Evolutionary conservation across 1,140 invertebrate species (phyloP).

Genomic region (Thaumetopoea pityocampa): DNA sequence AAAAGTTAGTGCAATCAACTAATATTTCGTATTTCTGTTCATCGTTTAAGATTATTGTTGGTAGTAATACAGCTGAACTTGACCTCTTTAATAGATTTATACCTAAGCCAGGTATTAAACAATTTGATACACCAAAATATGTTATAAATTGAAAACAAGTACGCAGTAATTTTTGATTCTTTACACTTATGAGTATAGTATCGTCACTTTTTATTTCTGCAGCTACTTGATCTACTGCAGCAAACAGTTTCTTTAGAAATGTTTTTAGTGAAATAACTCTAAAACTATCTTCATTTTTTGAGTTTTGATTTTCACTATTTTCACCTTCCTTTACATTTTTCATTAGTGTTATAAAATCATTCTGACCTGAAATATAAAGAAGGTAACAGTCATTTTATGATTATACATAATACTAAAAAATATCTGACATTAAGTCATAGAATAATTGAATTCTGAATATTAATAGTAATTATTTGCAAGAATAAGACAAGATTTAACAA

Average conservation of each 20-base stretch:
- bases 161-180: conserved; percentile 76
- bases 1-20: conserved; percentile 48
- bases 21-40: conserved; percentile 62
- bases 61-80: conserved; percentile 30
- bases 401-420: no score
- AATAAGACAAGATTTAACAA: no score
- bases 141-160: conserved; percentile 77
- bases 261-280: conserved; percentile 20
- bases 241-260: conserved; percentile 52
- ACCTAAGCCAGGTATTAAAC: conserved; percentile 81
- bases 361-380: no score
- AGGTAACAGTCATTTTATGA: no score
- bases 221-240: conserved; percentile 53
- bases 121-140: conserved; percentile 80
- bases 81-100: conserved; percentile 71
- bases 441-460: no score
- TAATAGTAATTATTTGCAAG: no score
- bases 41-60: conserved; percentile 40
- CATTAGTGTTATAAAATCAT: conserved; percentile 25
- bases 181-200: conserved; percentile 76
- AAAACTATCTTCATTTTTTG: conserved; percentile 10
- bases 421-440: no score
- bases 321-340: conserved; percentile 4
- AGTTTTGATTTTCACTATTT: conserved; percentile 3
- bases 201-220: conserved; percentile 43